A percentile compares a stretch with the other conserved stretches of the same genome.
phyloP scores from a whole-genome alignment of 2,888 invertebrate species.

The Globia sparganii region DNA sequence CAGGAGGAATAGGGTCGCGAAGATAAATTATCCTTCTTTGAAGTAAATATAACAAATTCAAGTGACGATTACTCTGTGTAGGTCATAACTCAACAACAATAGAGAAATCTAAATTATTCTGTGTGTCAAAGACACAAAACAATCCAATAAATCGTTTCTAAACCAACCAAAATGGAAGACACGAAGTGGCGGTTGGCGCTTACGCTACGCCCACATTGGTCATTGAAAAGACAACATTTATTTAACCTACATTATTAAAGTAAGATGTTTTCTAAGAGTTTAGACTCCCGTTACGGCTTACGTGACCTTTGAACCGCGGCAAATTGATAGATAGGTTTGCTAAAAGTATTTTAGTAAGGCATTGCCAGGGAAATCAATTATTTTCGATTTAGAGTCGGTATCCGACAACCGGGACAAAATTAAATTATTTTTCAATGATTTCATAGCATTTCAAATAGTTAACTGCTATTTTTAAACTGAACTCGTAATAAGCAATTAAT shows the following conservation, averaged over 20 bases:
- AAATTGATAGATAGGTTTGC: slow-evolving; percentile 5
- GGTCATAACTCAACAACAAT: slow-evolving; percentile 6
- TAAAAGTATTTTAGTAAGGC: slow-evolving; percentile 2
- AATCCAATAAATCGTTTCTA: slow-evolving; percentile 46
- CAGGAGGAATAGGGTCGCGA: neutral
- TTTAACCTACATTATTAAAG: slow-evolving; percentile 37
- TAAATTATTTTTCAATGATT: slow-evolving; percentile 3
- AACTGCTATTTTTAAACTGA: slow-evolving; percentile 28
- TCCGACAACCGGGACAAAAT: neutral
- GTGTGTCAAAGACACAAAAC: slow-evolving; percentile 19
- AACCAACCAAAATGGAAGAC: slow-evolving; percentile 46
- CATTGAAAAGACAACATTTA: slow-evolving; percentile 54
- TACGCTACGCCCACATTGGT: slow-evolving; percentile 64
- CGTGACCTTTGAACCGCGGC: slow-evolving; percentile 3
- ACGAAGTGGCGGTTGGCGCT: slow-evolving; percentile 55
- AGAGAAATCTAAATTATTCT: slow-evolving; percentile 14
- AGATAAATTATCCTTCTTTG: neutral
- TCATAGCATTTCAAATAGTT: neutral
- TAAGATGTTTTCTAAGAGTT: slow-evolving; percentile 25
- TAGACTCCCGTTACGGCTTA: slow-evolving; percentile 7
- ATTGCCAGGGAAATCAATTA: slow-evolving; percentile 1
- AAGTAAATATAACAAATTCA: neutral
- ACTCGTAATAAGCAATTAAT: slow-evolving; percentile 44
- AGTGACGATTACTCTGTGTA: neutral
- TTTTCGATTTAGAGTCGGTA: neutral